phyloP scores from a whole-genome alignment of 2,888 invertebrate species.

The Amaurobius ferox region DNA sequence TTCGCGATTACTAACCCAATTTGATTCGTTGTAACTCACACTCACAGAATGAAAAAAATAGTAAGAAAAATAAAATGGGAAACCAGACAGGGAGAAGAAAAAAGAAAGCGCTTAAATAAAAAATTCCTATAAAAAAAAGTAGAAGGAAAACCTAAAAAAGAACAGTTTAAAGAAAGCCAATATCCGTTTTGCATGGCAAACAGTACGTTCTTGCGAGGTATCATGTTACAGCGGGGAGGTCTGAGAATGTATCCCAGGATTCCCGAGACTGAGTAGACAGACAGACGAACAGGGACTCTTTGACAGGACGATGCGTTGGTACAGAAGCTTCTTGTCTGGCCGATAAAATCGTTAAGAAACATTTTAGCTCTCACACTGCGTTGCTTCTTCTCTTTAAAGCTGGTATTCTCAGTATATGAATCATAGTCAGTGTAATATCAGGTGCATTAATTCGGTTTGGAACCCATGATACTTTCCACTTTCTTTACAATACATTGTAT shows the following conservation, averaged over 20 bases:
- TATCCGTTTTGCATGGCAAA: slow-evolving; percentile 72
- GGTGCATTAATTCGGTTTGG: no score
- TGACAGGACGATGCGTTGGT: slow-evolving; percentile 58
- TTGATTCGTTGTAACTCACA: slow-evolving; percentile 53
- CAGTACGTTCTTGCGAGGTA: slow-evolving; percentile 58
- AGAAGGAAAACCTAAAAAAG: slow-evolving; percentile 16
- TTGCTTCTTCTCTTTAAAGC: slow-evolving; percentile 6
- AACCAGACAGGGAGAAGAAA: slow-evolving; percentile 13
- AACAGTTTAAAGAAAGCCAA: slow-evolving; percentile 66
- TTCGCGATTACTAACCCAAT: slow-evolving; percentile 41
- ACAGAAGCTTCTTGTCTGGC: slow-evolving; percentile 59
- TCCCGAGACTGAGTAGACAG: slow-evolving; percentile 47
- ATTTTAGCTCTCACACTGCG: slow-evolving; percentile 12
- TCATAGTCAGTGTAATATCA: no score
- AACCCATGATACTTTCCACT: no score
- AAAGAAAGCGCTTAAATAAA: slow-evolving; percentile 1
- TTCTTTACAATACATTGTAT: no score
- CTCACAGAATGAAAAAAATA: slow-evolving; percentile 19
- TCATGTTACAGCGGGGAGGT: slow-evolving; percentile 61
- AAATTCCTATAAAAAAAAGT: background rate
- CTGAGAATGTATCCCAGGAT: slow-evolving; percentile 70
- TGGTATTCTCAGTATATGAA: no score
- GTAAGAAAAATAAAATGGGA: slow-evolving; percentile 17
- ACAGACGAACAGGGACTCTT: slow-evolving; percentile 57
- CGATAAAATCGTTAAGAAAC: slow-evolving; percentile 27